phyloP scores from a whole-genome alignment of 2,113 vertebrate genomes.

The Sander lucioperca region DNA sequence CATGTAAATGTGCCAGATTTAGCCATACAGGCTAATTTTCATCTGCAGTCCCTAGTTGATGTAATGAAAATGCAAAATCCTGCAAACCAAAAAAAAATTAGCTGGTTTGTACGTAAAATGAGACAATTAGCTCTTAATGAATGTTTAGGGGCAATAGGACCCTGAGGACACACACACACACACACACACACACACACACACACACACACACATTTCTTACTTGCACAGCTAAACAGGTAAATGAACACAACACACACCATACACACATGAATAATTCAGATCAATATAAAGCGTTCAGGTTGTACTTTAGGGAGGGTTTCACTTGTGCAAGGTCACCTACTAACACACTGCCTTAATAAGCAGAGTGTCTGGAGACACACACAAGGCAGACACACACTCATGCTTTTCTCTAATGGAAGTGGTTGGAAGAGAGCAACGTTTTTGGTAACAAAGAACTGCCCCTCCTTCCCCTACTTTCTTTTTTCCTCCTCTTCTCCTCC shows the following conservation, averaged over 20 bases:
- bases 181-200: slow-evolving; percentile 16
- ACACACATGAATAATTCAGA: slow-evolving; percentile 62
- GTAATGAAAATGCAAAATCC: background rate
- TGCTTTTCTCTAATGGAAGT: slow-evolving; percentile 37
- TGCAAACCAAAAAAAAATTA: slow-evolving; percentile 10
- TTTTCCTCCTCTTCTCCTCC: background rate
- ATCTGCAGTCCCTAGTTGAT: background rate
- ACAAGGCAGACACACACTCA: slow-evolving; percentile 36
- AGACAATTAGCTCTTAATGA: slow-evolving; percentile 18
- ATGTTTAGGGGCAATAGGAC: slow-evolving; percentile 25
- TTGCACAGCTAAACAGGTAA: slow-evolving; percentile 2
- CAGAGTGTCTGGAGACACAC: slow-evolving; percentile 41
- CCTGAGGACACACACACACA: slow-evolving; percentile 31
- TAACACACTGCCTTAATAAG: slow-evolving; percentile 73
- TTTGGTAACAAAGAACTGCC: slow-evolving; percentile 61
- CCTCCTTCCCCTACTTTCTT: slow-evolving; percentile 10
- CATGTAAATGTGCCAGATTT: no score
- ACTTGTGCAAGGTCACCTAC: slow-evolving; percentile 73
- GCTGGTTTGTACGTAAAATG: background rate
- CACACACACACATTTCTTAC: background rate
- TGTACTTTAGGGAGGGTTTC: slow-evolving; percentile 19
- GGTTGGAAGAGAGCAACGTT: slow-evolving; percentile 55
- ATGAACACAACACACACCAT: background rate
- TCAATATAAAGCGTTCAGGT: slow-evolving; percentile 27
- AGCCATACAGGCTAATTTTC: no score